phyloP scores from a whole-genome alignment of 2,113 vertebrate species.

The Rhizomys pruinosus region DNA sequence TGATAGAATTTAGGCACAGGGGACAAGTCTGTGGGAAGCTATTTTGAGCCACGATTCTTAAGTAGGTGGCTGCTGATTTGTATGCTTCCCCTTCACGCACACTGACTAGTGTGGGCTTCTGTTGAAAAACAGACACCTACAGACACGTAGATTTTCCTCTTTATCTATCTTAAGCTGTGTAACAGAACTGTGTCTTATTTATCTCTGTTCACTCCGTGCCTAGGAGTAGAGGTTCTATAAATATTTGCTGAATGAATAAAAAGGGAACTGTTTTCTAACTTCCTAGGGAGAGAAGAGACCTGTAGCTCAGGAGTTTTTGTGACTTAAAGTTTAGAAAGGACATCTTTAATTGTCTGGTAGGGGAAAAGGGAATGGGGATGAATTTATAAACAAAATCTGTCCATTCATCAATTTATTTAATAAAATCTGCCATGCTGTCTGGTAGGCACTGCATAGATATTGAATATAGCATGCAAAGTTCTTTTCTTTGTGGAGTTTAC shows the following conservation, averaged over 20 bases:
- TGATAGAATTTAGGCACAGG: constrained; percentile 20
- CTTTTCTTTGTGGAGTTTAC: neutral
- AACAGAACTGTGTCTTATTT: constrained; percentile 44
- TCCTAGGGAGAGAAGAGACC: neutral
- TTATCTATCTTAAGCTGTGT: constrained; percentile 56
- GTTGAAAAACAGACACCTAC: constrained; percentile 77
- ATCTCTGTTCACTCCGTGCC: constrained; percentile 42
- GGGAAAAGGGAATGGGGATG: neutral
- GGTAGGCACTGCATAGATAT: neutral
- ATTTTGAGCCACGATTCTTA: constrained; percentile 56
- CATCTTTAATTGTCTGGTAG: neutral
- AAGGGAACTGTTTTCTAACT: constrained; percentile 27
- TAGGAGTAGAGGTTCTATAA: constrained; percentile 20
- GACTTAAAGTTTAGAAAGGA: neutral
- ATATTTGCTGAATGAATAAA: constrained; percentile 50
- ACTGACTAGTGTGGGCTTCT: constrained; percentile 63
- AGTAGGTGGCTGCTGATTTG: constrained; percentile 54
- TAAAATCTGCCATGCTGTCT: neutral
- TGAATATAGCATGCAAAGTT: neutral
- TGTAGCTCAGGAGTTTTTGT: neutral
- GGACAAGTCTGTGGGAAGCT: constrained; percentile 46
- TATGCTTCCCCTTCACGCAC: constrained; percentile 48
- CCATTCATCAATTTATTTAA: neutral
- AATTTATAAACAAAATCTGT: constrained; percentile 33
- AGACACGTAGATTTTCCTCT: constrained; percentile 56